phyloP scores from a whole-genome alignment of 1,140 invertebrate species.

The Cheumatopsyche charites region DNA sequence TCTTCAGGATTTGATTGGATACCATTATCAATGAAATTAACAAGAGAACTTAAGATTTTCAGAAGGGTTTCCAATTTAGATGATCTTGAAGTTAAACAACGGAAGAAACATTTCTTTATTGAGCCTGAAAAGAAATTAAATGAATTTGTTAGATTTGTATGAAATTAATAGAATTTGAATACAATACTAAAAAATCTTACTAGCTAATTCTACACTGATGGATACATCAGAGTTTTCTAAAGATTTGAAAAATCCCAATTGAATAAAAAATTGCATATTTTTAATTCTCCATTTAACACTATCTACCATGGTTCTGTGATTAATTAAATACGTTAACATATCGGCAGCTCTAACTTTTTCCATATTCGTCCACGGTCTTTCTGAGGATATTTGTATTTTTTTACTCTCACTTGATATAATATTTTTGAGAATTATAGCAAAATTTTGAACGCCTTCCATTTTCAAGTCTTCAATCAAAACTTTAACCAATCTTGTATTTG shows the following conservation, averaged over 20 bases:
- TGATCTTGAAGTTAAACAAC: constrained; percentile 68
- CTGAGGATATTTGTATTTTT: constrained; percentile 57
- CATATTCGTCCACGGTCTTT: constrained; percentile 67
- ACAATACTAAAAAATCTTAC: constrained; percentile 53
- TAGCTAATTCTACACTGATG: constrained; percentile 63
- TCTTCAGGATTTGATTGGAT: constrained; percentile 57
- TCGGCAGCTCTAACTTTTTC: constrained; percentile 71
- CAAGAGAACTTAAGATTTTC: constrained; percentile 62
- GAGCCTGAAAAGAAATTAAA: constrained; percentile 44
- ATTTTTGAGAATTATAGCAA: constrained; percentile 65
- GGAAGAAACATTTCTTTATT: constrained; percentile 63
- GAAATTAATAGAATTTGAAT: constrained; percentile 3
- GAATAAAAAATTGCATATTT: constrained; percentile 69
- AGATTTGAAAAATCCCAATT: constrained; percentile 68
- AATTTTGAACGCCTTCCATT: constrained; percentile 66
- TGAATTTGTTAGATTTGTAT: constrained; percentile 18
- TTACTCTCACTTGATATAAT: constrained; percentile 62
- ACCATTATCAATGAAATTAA: constrained; percentile 62
- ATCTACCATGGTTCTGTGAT: constrained; percentile 64
- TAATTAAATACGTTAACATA: constrained; percentile 68
- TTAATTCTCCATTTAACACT: constrained; percentile 70
- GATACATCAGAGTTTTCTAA: constrained; percentile 56
- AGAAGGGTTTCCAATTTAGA: constrained; percentile 66
- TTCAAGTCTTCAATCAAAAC: constrained; percentile 66
- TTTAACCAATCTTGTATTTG: constrained; percentile 67